Evolutionary conservation across 23 tunicate genomes (phyloP), one percentile per base, ranked within the genome.

Genomic region (Ciona savignyi): DNA sequence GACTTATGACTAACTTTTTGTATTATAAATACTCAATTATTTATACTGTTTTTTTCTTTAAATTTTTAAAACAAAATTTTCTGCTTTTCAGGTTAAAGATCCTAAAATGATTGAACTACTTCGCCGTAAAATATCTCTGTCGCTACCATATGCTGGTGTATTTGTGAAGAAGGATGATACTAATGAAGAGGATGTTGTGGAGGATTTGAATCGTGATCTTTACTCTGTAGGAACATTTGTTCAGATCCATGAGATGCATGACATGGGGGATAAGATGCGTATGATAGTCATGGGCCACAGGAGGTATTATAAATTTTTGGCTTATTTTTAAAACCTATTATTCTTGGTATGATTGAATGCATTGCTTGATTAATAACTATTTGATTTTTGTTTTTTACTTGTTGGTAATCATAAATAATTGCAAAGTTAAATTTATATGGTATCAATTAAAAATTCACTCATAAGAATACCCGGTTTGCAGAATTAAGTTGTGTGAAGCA

Each of bases 281-380:
- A 91, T 91, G 97, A 70, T 91, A 1, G 97, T 91, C 22, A 91
- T 91, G 97, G 97, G 97, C 20, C 97, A 91, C 56, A 75, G 97
- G 30, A 80, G 97, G 93, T 86, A 34, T 3, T 48, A 9, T 51
- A n/a, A n/a, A n/a, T n/a, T n/a, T n/a, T n/a, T n/a, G n/a, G n/a
- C n/a, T n/a, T n/a, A n/a, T n/a, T n/a, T n/a, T n/a, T n/a, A n/a
- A n/a, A n/a, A n/a, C n/a, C n/a, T n/a, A n/a, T n/a, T n/a, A n/a
- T n/a, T n/a, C n/a, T n/a, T n/a, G n/a, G n/a, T n/a, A n/a, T n/a
- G n/a, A n/a, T n/a, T n/a, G n/a, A n/a, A n/a, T n/a, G n/a, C n/a
- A n/a, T n/a, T n/a, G n/a, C n/a, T n/a, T n/a, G n/a, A n/a, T n/a
- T n/a, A n/a, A n/a, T n/a, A n/a, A n/a, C n/a, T n/a, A n/a, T n/a